Base-by-base conservation (phyloP, 2,888 invertebrate species). In the Caenorhabditis sp. region DNA sequence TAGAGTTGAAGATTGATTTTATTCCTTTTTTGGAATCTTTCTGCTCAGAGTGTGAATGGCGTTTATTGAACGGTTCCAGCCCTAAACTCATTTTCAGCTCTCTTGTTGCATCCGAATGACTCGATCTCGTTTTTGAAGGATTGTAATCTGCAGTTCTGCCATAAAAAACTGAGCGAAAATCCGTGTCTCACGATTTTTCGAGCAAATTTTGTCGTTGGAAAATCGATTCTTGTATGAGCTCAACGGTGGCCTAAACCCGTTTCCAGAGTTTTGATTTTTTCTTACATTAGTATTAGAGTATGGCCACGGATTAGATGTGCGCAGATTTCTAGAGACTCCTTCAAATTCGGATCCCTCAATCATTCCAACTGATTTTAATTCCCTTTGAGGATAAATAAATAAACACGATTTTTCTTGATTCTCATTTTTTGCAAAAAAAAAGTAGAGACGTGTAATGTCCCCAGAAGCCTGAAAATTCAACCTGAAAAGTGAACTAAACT, bases 251-350 rank as follows among this genome's bases (percentile, higher is more conserved):
- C 26, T 14, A 12, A 24, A 26, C 8, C 26, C 47, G 7, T 26
- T 54, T 26, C 14, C 26, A 12, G 12, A 16, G 19, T 49, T 19
- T 31, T 12, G 19, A 49, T 10, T 49, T 26, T 5, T 47, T 59
- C n/a, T 59, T 19, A 10, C n/a, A 19, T 10, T 49, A n/a, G n/a
- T n/a, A 31, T 49, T 26, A 14, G 54, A 54, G 26, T 26, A 14
- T 10, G 56, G 69, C 69, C 69, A 69, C 5, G 69, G 44, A 26
- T 69, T 69, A 28, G 69, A 44, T 24, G 69, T 28, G 12, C 69
- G 35, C n/a, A 8, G 0, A 24, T 19, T 61, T 12, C 14, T 24
- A n/a, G n/a, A 3, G 22, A 38, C 24, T 38, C 2, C 31, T 22
- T 16, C n/a, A n/a, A n/a, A n/a, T n/a, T n/a, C 26, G 26, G n/a